Evolutionary conservation across 2,888 invertebrate genomes (phyloP).

Genomic region (Drosophila putrida): DNA sequence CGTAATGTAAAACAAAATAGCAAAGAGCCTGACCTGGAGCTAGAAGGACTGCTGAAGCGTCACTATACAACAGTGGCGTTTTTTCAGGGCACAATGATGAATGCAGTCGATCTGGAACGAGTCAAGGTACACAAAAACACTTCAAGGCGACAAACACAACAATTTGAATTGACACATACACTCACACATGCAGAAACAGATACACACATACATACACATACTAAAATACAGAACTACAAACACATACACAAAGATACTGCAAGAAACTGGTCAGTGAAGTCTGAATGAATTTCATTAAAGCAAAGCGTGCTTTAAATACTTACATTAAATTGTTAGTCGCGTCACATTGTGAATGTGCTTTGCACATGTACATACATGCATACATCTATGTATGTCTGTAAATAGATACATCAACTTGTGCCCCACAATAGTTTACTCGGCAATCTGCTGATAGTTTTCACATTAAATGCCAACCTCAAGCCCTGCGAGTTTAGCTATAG

Average conservation of each 20-base stretch:
- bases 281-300: slow-evolving; percentile 3
- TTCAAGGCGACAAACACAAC: slow-evolving; percentile 39
- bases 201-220: slow-evolving; percentile 26
- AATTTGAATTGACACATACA: slow-evolving; percentile 19
- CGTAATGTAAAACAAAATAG: slow-evolving; percentile 87
- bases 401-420: slow-evolving; percentile 10
- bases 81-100: slow-evolving; percentile 99
- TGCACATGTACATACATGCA: slow-evolving; percentile 10
- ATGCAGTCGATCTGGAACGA: slow-evolving; percentile 99
- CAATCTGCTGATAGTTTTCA: slow-evolving; percentile 33
- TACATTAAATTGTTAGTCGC: slow-evolving; percentile 9
- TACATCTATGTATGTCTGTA: slow-evolving; percentile 6
- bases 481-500: slow-evolving; percentile 16
- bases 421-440: slow-evolving; percentile 20
- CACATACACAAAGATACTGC: slow-evolving; percentile 47
- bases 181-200: slow-evolving; percentile 36
- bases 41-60: slow-evolving; percentile 99
- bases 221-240: slow-evolving; percentile 41
- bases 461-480: slow-evolving; percentile 29
- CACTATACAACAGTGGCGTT: slow-evolving; percentile 99
- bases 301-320: background rate
- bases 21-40: slow-evolving; percentile 99
- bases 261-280: slow-evolving; percentile 32
- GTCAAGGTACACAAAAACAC: slow-evolving; percentile 94
- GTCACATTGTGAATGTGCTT: slow-evolving; percentile 36